Base-by-base conservation (phyloP, 2,797 vertebrate genomes). In the Sebastes oblongus region DNA sequence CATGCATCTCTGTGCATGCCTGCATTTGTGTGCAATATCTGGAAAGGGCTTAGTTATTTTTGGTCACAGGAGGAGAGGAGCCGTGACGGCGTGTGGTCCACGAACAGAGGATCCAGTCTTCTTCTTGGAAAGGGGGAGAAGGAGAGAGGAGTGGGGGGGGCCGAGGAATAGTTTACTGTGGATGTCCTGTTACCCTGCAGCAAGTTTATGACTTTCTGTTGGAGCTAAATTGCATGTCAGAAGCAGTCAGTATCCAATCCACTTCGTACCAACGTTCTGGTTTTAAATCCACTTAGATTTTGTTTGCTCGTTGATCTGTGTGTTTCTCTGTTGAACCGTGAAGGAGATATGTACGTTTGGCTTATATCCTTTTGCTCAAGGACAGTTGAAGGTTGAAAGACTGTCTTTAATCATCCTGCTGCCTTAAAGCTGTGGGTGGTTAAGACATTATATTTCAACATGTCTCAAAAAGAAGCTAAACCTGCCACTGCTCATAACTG, bases 81-180 rank as follows among this genome's bases (percentile, higher is more conserved):
- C 90, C 86, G 72, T 93, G 92, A 94, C 91, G 92, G 93, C 90
- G 93, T 95, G 94, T 95, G 93, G 94, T 94, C 94, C 91, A 70
- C 29, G 83, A 94, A 95, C 94, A 95, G 93, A 94, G 91, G 77
- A 68, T 86, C 90, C 90, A 93, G 89, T 95, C 93, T 93, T 94
- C 88, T 83, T 87, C 86, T 82, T 65, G 83, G 85, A 81, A 84
- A 82, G 69, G 82, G 82, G 80, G 68, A 78, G 34, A 66, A 61
- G 58, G 52, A 77, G 77, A 20, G 70, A 59, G 70, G 18, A 30
- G 82, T 52, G 5, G 8, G 70, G 67, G 67, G 77, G 22, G 22
- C 54, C n/a, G 89, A 81, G 88, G 81, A 80, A 55, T 66, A 77
- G 87, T 88, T 90, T 72, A 89, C 90, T 92, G 71, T 89, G 79